Percentiles rank a stretch among this genome's conserved stretches.
Evolutionary conservation across 1,140 invertebrate genomes (phyloP).

Genomic region (Lepidurus couesii): DNA sequence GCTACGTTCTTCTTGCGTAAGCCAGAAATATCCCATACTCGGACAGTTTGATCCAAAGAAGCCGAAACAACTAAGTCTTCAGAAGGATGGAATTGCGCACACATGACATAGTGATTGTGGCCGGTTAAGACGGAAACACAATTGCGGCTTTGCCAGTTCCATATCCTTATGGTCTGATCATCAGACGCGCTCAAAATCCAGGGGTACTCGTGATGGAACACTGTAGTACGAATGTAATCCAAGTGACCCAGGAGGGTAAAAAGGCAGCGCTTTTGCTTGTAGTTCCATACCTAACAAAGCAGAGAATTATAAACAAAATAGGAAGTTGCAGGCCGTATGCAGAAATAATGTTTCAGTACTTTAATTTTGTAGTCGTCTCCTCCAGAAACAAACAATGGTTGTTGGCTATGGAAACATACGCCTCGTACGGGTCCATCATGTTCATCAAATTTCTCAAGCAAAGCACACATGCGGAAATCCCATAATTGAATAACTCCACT

Average conservation of each 20-base stretch:
- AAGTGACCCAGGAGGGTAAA: conserved; percentile 96
- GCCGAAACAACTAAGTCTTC: conserved; percentile 97
- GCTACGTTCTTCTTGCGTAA: conserved; percentile 96
- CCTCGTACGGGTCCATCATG: conserved; percentile 98
- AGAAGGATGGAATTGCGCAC: conserved; percentile 93
- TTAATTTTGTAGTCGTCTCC: conserved; percentile 99
- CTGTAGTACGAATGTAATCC: conserved; percentile 96
- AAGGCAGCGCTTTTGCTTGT: conserved; percentile 94
- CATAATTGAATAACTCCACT: conserved; percentile 98
- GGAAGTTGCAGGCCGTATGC: background rate
- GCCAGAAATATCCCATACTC: conserved; percentile 98
- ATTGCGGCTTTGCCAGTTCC: conserved; percentile 99
- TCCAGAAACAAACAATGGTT: conserved; percentile 97
- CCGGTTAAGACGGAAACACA: conserved; percentile 94
- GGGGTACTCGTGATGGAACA: conserved; percentile 98
- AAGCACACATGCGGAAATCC: conserved; percentile 99
- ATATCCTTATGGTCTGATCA: conserved; percentile 97
- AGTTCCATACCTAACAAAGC: conserved; percentile 85
- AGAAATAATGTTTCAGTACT: conserved; percentile 49
- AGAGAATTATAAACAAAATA: conserved; percentile 24
- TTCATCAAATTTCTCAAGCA: conserved; percentile 99
- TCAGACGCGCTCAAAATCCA: conserved; percentile 98
- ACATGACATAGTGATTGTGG: conserved; percentile 99
- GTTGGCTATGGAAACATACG: conserved; percentile 95
- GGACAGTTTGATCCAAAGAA: conserved; percentile 94